Base-by-base conservation (phyloP, 2,113 vertebrate species). In the Otis tarda region DNA sequence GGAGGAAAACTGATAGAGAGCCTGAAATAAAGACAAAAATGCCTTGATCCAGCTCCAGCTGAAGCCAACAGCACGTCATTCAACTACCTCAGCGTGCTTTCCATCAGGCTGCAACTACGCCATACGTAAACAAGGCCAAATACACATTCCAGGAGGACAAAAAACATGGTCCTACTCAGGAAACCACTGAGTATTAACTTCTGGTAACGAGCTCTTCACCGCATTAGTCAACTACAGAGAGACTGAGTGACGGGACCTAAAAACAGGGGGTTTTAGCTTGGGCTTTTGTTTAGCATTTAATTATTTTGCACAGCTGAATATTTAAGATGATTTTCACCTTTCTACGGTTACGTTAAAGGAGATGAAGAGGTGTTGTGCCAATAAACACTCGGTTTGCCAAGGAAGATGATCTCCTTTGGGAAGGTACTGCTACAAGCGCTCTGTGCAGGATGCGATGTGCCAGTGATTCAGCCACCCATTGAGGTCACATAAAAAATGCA, bases 121-220 rank as follows among this genome's bases (percentile, higher is more conserved):
- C 89, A 86, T 71, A 65, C 43, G 49, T 20, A 59, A 94, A 63
- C 79, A 76, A 90, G 86, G 78, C 75, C 76, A 90, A 78, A 94
- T 52, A 53, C 31, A 50, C 83, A 43, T 87, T 79, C 81, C 84
- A 92, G 96, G 96, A 97, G 96, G 95, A 96, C 96, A 97, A 96
- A 96, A 97, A 96, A 93, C 96, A 96, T 96, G 95, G 92, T 35
- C 47, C 61, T 96, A 56, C 13, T 4, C 3, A 27, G 37, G 65
- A 96, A 91, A 52, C 50, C 5, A 10, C 71, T 43, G 5, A 53
- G 27, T 15, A 24, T 18, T 63, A 39, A 85, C 65, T 57, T 60
- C 18, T 13, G 74, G 6, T 52, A 37, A 43, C 47, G 8, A 25
- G 47, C 50, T 43, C 75, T 65, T 87, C 30, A 30, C 27, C 78